These are phyloP conservation scores for Magallana gigas DNA, from an alignment of 1,140 invertebrate genomes.

Conservation along the genomic window DNA sequence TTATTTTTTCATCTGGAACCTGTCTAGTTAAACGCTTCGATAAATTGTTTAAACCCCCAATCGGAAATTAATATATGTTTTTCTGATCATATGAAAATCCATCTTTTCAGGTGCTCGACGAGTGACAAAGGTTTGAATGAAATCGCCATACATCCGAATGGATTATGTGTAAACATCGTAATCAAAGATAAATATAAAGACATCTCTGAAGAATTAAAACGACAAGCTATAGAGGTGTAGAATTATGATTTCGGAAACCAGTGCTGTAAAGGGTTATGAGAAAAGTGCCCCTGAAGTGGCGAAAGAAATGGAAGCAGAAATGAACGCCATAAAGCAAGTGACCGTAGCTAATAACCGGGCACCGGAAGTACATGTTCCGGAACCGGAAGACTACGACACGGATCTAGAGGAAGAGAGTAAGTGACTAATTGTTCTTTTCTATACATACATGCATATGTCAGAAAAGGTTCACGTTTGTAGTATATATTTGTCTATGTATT, in stretches of 20 bases:
- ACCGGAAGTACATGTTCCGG: not conserved
- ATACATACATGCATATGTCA: no score
- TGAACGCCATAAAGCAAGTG: constrained; percentile 16
- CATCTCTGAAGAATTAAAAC: not conserved
- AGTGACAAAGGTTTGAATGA: not conserved
- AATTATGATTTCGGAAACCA: constrained; percentile 12
- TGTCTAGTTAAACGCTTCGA: not conserved
- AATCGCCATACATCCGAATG: not conserved
- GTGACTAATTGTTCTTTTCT: not conserved
- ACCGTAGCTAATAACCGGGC: constrained; percentile 5
- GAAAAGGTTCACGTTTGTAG: no score
- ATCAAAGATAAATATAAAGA: not conserved
- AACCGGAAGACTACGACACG: constrained; percentile 40
- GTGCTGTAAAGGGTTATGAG: not conserved
- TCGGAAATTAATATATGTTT: constrained; percentile 24
- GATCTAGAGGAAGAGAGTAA: constrained; percentile 40
- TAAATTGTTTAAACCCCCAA: constrained; percentile 12
- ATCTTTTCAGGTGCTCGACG: constrained; percentile 14
- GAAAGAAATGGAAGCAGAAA: constrained; percentile 7
- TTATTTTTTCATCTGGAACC: not conserved
- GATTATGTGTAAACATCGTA: not conserved
- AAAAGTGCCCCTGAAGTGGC: not conserved
- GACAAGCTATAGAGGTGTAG: not conserved
- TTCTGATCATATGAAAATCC: not conserved
- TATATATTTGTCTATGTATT: no score